A percentile compares a stretch with the other conserved stretches of the same genome.
Conservation (phyloP, 2,113 vertebrate genomes). For the Bothrops jararaca region DNA sequence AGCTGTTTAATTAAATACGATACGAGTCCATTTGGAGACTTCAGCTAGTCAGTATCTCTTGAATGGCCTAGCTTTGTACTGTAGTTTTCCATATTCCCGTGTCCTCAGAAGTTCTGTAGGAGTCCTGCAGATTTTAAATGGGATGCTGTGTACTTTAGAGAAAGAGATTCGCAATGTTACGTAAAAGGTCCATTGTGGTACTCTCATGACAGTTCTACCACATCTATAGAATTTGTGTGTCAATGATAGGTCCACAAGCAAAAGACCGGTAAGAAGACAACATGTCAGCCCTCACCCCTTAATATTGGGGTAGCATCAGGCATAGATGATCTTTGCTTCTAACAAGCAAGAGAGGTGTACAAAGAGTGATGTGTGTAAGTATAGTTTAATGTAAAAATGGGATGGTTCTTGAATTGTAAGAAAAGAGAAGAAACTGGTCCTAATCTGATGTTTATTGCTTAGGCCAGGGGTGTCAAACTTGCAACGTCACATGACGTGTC, state of each 20-base stretch:
- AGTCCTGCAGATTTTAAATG: not conserved
- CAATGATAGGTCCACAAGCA: not conserved
- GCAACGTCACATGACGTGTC: no score
- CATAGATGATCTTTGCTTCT: not conserved
- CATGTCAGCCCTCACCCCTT: not conserved
- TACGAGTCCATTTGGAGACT: not conserved
- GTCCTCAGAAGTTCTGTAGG: not conserved
- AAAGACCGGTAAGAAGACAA: not conserved
- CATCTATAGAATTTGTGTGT: not conserved
- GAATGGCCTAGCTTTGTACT: not conserved
- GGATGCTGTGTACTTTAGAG: not conserved
- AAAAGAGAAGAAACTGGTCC: not conserved
- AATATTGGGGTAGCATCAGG: not conserved
- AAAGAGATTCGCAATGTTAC: not conserved
- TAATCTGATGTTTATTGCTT: not conserved
- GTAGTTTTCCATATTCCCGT: not conserved
- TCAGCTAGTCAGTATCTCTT: not conserved
- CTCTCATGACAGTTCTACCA: not conserved
- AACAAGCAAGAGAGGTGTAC: not conserved
- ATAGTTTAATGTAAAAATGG: not conserved
- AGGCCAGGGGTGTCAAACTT: no score
- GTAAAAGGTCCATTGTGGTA: not conserved
- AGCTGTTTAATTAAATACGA: not conserved
- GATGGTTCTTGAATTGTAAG: not conserved
- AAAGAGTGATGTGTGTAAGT: not conserved